Evolutionary conservation across 2,797 vertebrate species (phyloP).

Genomic region (Poeciliopsis presidionis): DNA sequence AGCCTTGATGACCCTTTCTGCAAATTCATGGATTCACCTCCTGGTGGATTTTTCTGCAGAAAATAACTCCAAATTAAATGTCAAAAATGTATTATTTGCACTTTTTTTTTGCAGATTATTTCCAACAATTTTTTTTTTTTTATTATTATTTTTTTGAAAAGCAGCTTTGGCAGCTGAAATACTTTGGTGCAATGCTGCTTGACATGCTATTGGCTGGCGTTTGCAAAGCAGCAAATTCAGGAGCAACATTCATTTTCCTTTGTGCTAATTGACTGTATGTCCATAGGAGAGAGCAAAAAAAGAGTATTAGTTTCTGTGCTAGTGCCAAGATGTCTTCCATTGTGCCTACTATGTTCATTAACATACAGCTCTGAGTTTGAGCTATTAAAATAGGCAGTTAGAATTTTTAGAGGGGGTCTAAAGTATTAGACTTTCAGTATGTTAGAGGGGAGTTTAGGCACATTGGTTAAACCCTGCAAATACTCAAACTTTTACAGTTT

Average conservation of each 20-base stretch:
- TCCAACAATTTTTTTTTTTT: too few species aligned
- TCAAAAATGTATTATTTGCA: too few species aligned
- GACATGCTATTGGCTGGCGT: too few species aligned
- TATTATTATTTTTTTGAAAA: too few species aligned
- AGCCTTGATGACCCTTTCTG: background rate
- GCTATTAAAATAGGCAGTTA: background rate
- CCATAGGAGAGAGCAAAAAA: background rate
- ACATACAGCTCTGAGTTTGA: background rate
- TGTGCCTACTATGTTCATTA: background rate
- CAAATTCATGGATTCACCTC: background rate
- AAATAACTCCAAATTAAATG: too few species aligned
- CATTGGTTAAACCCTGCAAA: background rate
- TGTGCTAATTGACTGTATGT: too few species aligned
- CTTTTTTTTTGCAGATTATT: too few species aligned
- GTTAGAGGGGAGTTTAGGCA: too few species aligned
- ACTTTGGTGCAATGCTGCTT: background rate
- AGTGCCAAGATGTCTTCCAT: background rate
- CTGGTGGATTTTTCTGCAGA: too few species aligned
- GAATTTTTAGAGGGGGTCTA: background rate
- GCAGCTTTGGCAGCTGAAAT: background rate
- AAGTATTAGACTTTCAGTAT: background rate
- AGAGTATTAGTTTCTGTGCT: background rate
- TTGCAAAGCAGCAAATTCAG: too few species aligned
- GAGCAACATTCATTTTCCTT: too few species aligned
- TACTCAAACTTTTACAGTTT: background rate